Conservation (phyloP, 2,797 vertebrate species). For the Delichon dasypus region DNA sequence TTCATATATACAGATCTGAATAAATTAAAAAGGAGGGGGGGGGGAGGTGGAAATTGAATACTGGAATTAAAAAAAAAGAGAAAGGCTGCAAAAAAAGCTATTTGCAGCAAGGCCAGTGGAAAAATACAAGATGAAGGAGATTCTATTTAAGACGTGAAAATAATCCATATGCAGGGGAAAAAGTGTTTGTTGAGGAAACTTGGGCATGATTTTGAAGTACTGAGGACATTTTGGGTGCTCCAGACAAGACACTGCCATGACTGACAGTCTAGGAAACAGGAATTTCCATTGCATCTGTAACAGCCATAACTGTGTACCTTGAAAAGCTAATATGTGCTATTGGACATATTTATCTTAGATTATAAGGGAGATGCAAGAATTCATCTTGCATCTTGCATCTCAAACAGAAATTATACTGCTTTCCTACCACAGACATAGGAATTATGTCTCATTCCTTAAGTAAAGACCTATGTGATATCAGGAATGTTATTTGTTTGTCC, state of each 20-base stretch:
- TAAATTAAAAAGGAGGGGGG: not conserved
- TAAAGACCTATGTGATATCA: not conserved
- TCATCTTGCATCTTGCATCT: not conserved
- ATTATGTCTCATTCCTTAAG: fast-evolving
- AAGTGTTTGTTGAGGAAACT: not conserved
- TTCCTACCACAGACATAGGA: not conserved
- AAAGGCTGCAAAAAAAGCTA: not conserved
- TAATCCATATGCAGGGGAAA: not conserved
- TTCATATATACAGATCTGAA: not conserved
- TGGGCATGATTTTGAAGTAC: not conserved
- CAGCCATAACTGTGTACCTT: not conserved
- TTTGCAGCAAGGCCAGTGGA: not conserved
- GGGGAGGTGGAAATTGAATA: not conserved
- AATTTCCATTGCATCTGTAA: not conserved
- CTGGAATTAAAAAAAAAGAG: not conserved
- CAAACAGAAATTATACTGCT: not conserved
- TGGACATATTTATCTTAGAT: not conserved
- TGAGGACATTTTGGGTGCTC: not conserved
- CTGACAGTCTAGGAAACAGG: not conserved
- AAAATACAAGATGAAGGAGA: not conserved
- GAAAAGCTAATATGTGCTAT: not conserved
- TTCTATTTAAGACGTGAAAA: not conserved
- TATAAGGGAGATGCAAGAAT: not conserved
- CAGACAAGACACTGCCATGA: not conserved
- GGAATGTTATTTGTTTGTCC: not conserved